Base-by-base conservation (phyloP, 2,797 vertebrate genomes). In the Potorous gilbertii region DNA sequence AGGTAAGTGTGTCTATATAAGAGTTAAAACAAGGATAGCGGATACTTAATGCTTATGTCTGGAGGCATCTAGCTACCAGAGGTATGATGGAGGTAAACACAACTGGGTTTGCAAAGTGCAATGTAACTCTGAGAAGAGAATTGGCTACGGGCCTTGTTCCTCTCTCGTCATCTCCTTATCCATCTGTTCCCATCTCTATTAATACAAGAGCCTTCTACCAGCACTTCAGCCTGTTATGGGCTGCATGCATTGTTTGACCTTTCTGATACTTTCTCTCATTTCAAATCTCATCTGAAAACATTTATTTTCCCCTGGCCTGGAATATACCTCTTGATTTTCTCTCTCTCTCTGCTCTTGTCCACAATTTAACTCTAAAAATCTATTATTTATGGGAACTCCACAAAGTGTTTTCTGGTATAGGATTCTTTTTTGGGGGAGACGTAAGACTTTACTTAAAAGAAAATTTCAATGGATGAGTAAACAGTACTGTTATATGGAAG, bases 201-300 rank as follows among this genome's bases (percentile, higher is more conserved):
- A 94, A 81, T 74, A 40, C 4, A 96, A 93, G 28, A 96, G 27
- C 1, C 40, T 54, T 90, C 52, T 27, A 90, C 90, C 29, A 90
- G 54, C 28, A 34, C 90, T 90, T 55, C 90, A 90, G 90, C 29
- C 29, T 54, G 93, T 74, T 66, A 95, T 54, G 92, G 92, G 10
- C 9, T 96, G 93, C 91, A 96, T 91, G 92, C 91, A 74, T 34
- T 50, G 28, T 56, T 92, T 93, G 29, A 97, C 52, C 29, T 96
- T 97, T 91, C 29, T 31, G 94, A 91, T 4, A 56, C 46, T 59
- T 74, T 87, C 52, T 95, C 27, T 96, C 14, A 92, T 96, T 97
- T 95, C 96, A 92, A 94, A 96, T 90, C 96, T 92, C 54, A 92
- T 11, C 93, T 87, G 34, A 95, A 97, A 94, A 94, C 52, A 52